These are phyloP conservation scores for Phrynocephalus vlangalii DNA, from an alignment of 2,797 vertebrate species.

Conservation along the genomic window DNA sequence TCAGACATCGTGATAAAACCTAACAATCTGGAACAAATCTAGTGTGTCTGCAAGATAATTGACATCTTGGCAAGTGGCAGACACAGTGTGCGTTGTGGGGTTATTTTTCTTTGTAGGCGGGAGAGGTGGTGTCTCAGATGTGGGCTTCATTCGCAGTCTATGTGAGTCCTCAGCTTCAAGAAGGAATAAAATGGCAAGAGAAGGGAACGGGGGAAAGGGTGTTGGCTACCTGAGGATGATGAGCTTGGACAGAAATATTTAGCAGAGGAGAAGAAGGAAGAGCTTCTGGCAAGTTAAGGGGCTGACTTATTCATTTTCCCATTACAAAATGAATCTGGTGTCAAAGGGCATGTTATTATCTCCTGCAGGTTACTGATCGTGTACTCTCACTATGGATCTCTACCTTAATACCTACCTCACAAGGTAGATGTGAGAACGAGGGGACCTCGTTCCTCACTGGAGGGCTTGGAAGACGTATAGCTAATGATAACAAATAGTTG, in stretches of 20 bases:
- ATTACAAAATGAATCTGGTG: too few species aligned
- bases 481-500: too few species aligned
- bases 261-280: not conserved
- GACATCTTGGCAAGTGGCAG: slow-evolving; percentile 45
- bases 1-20: slow-evolving; percentile 60
- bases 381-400: too few species aligned
- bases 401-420: too few species aligned
- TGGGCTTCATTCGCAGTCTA: not conserved
- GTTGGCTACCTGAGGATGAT: too few species aligned
- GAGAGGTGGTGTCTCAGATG: not conserved
- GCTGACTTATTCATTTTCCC: too few species aligned
- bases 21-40: slow-evolving; percentile 70
- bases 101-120: not conserved
- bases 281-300: too few species aligned
- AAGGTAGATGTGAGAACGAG: too few species aligned
- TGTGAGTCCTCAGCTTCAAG: not conserved
- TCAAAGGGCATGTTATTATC: too few species aligned
- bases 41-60: slow-evolving; percentile 66
- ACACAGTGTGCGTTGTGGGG: not conserved
- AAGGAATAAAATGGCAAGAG: not conserved
- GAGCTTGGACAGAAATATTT: not conserved
- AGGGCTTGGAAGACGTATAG: too few species aligned
- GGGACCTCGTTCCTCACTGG: too few species aligned
- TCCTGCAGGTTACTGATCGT: too few species aligned
- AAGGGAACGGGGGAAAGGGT: not conserved